Percentiles rank a stretch among this genome's conserved stretches.
Conservation (phyloP, 2,113 vertebrate genomes). For the human (Homo sapiens) region GRCh38 chr5:57073501-57074000, state of each 20-base stretch:
- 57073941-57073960: conserved; percentile 12
- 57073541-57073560: not conserved
- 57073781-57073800: conserved; percentile 15
- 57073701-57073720: not conserved
- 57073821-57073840: conserved; percentile 31
- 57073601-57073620: not conserved
- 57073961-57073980: not conserved
- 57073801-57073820: conserved; percentile 40
- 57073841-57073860: not conserved
- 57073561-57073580: conserved; percentile 1
- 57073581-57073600: not conserved
- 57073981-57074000: not conserved
- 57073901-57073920: conserved; percentile 26
- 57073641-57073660: conserved; percentile 31
- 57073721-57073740: not conserved
- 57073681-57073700: conserved; percentile 1
- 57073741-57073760: conserved; percentile 27
- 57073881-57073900: conserved; percentile 9
- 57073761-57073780: conserved; percentile 11
- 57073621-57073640: conserved; percentile 6
- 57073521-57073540: not conserved
- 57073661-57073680: not conserved
- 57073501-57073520: too few species aligned
- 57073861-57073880: not conserved
- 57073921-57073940: not conserved